Percentiles rank a stretch among this genome's conserved stretches.
These are phyloP conservation scores for Lissocephala sabroskyi DNA, from an alignment of 2,888 invertebrate species.

Conservation along the genomic window DNA sequence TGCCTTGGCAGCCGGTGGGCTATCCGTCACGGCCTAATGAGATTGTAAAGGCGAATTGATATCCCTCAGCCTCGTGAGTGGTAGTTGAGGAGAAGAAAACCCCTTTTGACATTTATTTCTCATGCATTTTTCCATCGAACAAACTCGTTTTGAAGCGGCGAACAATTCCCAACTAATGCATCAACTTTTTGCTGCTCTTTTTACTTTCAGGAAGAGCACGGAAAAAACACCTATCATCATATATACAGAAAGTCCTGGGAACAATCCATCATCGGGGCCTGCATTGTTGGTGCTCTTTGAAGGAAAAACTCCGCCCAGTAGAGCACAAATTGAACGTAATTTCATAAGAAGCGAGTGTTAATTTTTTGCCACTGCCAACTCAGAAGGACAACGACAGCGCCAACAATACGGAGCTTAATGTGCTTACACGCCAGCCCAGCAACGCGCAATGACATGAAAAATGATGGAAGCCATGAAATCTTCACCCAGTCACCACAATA, in stretches of 20 bases:
- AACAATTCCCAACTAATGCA: too few species aligned
- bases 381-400: slow-evolving; percentile 12
- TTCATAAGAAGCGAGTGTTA: slow-evolving; percentile 64
- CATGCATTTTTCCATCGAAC: too few species aligned
- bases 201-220: too few species aligned
- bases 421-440: slow-evolving; percentile 37
- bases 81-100: too few species aligned
- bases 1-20: too few species aligned
- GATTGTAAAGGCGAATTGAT: too few species aligned
- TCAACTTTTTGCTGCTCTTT: too few species aligned
- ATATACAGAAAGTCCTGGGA: slow-evolving; percentile 25
- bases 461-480: slow-evolving; percentile 58
- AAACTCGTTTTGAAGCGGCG: too few species aligned
- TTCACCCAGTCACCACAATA: slow-evolving; percentile 25
- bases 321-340: slow-evolving; percentile 59
- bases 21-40: too few species aligned
- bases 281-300: slow-evolving; percentile 13
- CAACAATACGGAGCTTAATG: slow-evolving; percentile 46
- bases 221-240: too few species aligned
- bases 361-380: slow-evolving; percentile 42
- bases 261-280: slow-evolving; percentile 47
- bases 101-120: too few species aligned
- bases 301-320: slow-evolving; percentile 16
- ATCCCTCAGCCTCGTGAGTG: too few species aligned
- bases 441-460: slow-evolving; percentile 60